A percentile compares a stretch with the other conserved stretches of the same genome.
These are phyloP conservation scores for Platycheirus albimanus DNA, from an alignment of 2,888 invertebrate genomes.

Conservation along the genomic window DNA sequence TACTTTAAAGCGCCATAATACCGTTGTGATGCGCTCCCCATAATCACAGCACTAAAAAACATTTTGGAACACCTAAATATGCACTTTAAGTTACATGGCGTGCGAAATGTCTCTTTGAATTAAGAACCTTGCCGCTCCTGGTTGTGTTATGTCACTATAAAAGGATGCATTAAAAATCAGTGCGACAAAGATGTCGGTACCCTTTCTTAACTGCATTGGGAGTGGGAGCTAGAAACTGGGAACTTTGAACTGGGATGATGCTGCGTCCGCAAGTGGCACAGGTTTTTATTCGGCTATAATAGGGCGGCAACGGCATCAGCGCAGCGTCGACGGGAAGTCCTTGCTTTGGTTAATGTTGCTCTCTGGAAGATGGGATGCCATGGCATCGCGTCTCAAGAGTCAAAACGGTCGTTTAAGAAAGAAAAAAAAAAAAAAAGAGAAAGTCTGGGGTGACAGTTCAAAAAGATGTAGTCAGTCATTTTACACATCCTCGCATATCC, in stretches of 20 bases:
- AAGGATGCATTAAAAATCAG: conserved; percentile 70
- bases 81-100: conserved; percentile 68
- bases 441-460: conserved; percentile 48
- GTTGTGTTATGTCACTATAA: conserved; percentile 61
- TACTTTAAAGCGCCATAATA: conserved; percentile 56
- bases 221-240: no score
- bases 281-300: conserved; percentile 13
- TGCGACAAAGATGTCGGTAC: conserved; percentile 30
- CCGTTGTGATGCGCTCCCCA: conserved; percentile 21
- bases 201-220: background rate
- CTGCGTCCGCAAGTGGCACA: background rate
- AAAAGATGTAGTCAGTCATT: conserved; percentile 68
- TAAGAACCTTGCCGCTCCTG: conserved; percentile 36
- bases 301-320: no score
- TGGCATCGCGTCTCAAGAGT: conserved; percentile 20
- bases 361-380: background rate
- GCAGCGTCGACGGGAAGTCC: no score
- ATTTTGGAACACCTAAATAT: conserved; percentile 64
- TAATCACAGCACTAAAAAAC: conserved; percentile 60
- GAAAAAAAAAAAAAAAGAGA: no score
- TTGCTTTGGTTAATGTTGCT: conserved; percentile 3
- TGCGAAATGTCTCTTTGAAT: conserved; percentile 69
- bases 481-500: conserved; percentile 65
- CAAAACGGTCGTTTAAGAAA: conserved; percentile 20
- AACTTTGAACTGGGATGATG: no score